Conservation (phyloP, 2,888 invertebrate genomes). For the Melanostoma scalare region DNA sequence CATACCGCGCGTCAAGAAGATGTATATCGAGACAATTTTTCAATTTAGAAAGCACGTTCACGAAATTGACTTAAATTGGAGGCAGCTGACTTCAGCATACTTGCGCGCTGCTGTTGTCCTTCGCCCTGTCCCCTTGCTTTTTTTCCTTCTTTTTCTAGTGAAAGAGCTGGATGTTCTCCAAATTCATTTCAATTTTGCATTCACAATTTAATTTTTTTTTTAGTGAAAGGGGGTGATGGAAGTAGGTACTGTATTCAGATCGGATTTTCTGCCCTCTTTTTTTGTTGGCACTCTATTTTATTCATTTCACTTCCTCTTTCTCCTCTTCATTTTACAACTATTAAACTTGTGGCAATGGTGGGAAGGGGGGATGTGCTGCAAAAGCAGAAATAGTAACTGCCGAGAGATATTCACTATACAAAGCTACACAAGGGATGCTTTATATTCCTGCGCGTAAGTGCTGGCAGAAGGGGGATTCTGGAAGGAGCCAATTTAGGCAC, state of each 20-base stretch:
- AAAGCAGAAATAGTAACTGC: conserved; percentile 7
- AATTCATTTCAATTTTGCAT: conserved; percentile 68
- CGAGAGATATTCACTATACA: background rate
- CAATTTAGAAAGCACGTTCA: conserved; percentile 69
- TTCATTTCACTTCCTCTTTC: conserved; percentile 49
- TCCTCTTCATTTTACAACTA: conserved; percentile 35
- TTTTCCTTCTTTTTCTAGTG: background rate
- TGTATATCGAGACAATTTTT: conserved; percentile 72
- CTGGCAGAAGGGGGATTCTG: no score
- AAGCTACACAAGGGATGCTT: conserved; percentile 27
- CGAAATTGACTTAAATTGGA: conserved; percentile 70
- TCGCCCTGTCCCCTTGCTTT: background rate
- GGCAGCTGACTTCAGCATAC: conserved; percentile 67
- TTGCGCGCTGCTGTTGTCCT: conserved; percentile 5
- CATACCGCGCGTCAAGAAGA: conserved; percentile 65
- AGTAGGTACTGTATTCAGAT: background rate
- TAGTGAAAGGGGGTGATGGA: background rate
- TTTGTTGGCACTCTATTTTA: conserved; percentile 68
- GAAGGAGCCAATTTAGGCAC: conserved; percentile 63
- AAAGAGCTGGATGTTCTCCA: conserved; percentile 49
- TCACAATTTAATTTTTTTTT: conserved; percentile 23
- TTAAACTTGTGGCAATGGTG: conserved; percentile 7
- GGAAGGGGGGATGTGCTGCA: conserved; percentile 8
- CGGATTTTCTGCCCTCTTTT: background rate
- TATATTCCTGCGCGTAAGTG: conserved; percentile 16